Conservation (phyloP, 2,113 vertebrate genomes). For the Bungarus multicinctus region DNA sequence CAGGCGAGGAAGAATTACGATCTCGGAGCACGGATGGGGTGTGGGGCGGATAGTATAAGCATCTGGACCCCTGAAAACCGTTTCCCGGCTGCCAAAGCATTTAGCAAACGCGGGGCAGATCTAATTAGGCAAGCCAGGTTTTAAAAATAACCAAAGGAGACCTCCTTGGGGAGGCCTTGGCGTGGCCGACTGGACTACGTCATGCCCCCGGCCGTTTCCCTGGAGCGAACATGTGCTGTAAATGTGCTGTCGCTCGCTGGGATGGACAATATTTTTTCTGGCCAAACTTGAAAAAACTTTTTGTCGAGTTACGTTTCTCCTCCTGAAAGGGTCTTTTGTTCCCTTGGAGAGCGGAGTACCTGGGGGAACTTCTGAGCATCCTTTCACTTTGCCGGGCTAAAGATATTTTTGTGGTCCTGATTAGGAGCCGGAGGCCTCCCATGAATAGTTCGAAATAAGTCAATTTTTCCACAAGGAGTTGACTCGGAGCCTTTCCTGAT, state of each 20-base stretch:
- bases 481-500: background rate
- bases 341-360: fast-evolving
- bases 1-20: background rate
- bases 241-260: constrained; percentile 19
- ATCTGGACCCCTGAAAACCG: constrained; percentile 21
- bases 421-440: background rate
- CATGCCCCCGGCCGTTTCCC: background rate
- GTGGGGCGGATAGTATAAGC: constrained; percentile 17
- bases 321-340: constrained; percentile 4
- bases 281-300: constrained; percentile 4
- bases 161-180: constrained; percentile 30
- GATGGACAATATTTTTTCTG: constrained; percentile 32
- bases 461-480: background rate
- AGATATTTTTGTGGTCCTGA: background rate
- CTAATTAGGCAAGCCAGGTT: constrained; percentile 41
- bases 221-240: background rate
- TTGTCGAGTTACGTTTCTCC: background rate
- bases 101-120: constrained; percentile 34
- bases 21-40: fast-evolving
- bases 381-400: fast-evolving
- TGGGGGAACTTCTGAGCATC: background rate
- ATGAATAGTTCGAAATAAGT: fast-evolving
- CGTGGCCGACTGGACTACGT: background rate
- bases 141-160: constrained; percentile 52
- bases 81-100: constrained; percentile 34